phyloP scores from a whole-genome alignment of 2,797 vertebrate genomes.

The Apogon talboti region DNA sequence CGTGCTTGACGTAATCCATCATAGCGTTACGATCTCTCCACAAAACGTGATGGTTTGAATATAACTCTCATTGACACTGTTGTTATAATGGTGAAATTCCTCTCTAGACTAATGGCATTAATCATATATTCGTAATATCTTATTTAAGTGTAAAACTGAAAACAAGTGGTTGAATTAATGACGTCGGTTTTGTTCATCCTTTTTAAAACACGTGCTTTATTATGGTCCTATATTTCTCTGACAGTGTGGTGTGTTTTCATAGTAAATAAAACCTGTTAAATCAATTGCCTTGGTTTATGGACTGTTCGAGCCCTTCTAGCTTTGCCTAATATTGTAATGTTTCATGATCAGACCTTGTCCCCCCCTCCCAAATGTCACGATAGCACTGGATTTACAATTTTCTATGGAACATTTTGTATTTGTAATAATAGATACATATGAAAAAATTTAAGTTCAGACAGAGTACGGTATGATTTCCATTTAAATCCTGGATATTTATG shows the following conservation, averaged over 20 bases:
- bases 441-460: slow-evolving; percentile 69
- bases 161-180: slow-evolving; percentile 62
- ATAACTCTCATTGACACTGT: slow-evolving; percentile 55
- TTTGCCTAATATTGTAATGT: slow-evolving; percentile 75
- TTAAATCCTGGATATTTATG: slow-evolving; percentile 55
- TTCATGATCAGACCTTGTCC: slow-evolving; percentile 78
- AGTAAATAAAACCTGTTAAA: slow-evolving; percentile 69
- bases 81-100: slow-evolving; percentile 43
- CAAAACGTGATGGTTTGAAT: slow-evolving; percentile 50
- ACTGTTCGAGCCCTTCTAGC: slow-evolving; percentile 72
- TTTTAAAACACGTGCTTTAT: slow-evolving; percentile 61
- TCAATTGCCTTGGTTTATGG: slow-evolving; percentile 71
- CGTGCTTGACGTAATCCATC: slow-evolving; percentile 50
- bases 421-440: slow-evolving; percentile 80
- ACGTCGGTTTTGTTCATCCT: slow-evolving; percentile 56
- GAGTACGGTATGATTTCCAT: slow-evolving; percentile 46
- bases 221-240: slow-evolving; percentile 72
- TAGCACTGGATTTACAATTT: slow-evolving; percentile 81
- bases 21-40: slow-evolving; percentile 26
- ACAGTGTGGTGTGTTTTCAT: slow-evolving; percentile 73
- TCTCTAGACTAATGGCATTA: slow-evolving; percentile 39
- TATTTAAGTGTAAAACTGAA: slow-evolving; percentile 56
- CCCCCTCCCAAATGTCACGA: slow-evolving; percentile 76
- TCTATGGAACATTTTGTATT: slow-evolving; percentile 86
- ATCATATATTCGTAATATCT: slow-evolving; percentile 53